Evolutionary conservation across 2,113 vertebrate genomes (phyloP).

Genomic region (Rhadina sibilatrix): DNA sequence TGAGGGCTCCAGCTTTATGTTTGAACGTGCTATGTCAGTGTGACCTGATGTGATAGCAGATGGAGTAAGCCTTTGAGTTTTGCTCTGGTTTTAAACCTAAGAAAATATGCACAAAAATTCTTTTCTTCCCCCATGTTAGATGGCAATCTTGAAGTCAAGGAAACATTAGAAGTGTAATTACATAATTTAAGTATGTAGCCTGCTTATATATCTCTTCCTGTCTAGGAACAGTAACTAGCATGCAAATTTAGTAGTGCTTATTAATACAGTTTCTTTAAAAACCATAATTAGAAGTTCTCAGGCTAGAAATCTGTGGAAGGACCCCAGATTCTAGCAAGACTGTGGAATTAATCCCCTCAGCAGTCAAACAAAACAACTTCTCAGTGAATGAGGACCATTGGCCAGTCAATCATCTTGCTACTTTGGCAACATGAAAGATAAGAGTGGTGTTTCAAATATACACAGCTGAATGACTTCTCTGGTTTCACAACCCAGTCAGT

Average conservation of each 20-base stretch:
- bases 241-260: neutral
- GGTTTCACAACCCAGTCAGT: neutral
- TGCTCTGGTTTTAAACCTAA: neutral
- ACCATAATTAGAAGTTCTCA: neutral
- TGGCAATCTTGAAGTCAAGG: neutral
- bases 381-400: neutral
- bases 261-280: neutral
- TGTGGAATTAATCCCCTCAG: neutral
- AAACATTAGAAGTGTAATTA: neutral
- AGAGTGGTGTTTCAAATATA: neutral
- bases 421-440: neutral
- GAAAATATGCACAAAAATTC: neutral
- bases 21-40: neutral
- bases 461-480: neutral
- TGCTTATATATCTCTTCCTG: neutral
- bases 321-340: neutral
- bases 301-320: neutral
- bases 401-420: neutral
- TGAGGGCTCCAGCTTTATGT: neutral
- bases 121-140: neutral
- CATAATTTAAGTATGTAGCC: neutral
- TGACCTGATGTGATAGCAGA: conserved; percentile 29
- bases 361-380: neutral
- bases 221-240: neutral
- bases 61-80: neutral